A percentile compares a stretch with the other conserved stretches of the same genome.
These are phyloP conservation scores for Aspidiotus rigidus DNA, from an alignment of 2,888 invertebrate genomes.

Conservation along the genomic window DNA sequence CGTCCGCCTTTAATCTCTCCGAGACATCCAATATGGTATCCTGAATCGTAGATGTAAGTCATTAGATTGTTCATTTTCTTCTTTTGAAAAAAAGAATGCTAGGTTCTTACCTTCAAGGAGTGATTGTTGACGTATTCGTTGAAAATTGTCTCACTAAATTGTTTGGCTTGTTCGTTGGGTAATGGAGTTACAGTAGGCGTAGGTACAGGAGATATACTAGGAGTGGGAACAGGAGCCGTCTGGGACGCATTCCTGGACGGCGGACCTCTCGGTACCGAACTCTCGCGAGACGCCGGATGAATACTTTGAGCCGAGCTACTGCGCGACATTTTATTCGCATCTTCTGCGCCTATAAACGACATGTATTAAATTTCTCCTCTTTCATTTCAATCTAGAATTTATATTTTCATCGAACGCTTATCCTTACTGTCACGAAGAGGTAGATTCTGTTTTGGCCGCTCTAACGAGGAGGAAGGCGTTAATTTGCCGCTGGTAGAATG, in stretches of 20 bases:
- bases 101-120: slow-evolving; percentile 10
- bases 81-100: neutral
- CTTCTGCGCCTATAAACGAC: neutral
- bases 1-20: slow-evolving; percentile 23
- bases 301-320: slow-evolving; percentile 24
- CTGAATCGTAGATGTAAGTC: neutral
- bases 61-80: neutral
- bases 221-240: neutral
- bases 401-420: too few relatives aligned
- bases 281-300: slow-evolving; percentile 24
- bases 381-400: too few relatives aligned
- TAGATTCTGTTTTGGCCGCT: slow-evolving; percentile 15
- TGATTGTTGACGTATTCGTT: slow-evolving; percentile 20
- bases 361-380: too few relatives aligned
- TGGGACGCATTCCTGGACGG: slow-evolving; percentile 22
- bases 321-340: slow-evolving; percentile 21
- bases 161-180: slow-evolving; percentile 6
- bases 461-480: slow-evolving; percentile 24
- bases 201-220: neutral
- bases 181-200: neutral
- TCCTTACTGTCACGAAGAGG: slow-evolving; percentile 10
- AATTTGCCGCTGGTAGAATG: slow-evolving; percentile 7
- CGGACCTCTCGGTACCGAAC: slow-evolving; percentile 20
- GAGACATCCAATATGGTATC: slow-evolving; percentile 17
- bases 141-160: slow-evolving; percentile 14